phyloP scores from a whole-genome alignment of 64 coral and sea anemone genomes.

The Acropora yongei region DNA sequence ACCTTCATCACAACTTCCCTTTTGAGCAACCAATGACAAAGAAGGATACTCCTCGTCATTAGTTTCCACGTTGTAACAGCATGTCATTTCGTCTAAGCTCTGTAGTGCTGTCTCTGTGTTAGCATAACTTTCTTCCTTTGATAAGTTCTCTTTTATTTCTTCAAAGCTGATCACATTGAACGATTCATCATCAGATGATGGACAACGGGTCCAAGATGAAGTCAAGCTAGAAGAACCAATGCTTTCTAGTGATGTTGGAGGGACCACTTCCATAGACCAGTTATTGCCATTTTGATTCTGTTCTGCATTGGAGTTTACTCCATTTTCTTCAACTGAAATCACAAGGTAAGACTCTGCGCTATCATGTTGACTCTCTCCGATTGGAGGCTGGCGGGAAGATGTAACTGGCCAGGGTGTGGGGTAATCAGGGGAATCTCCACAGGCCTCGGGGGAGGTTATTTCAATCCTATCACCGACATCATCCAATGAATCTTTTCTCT shows the following conservation, averaged over 20 bases:
- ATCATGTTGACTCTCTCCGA: constrained; percentile 36
- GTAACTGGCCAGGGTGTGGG: background rate
- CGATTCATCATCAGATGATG: constrained; percentile 56
- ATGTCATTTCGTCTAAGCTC: constrained; percentile 53
- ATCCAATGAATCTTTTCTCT: constrained; percentile 25
- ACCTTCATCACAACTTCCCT: background rate
- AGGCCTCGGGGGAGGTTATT: background rate
- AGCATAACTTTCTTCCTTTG: constrained; percentile 24
- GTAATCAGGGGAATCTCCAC: background rate
- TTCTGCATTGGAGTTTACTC: background rate
- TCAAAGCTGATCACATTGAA: constrained; percentile 83
- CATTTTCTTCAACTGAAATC: constrained; percentile 21
- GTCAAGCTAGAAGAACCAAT: constrained; percentile 46
- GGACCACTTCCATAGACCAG: constrained; percentile 18
- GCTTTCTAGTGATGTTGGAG: constrained; percentile 15
- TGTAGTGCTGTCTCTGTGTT: background rate
- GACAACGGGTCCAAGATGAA: constrained; percentile 77
- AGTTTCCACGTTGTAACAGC: constrained; percentile 73
- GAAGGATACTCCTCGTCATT: constrained; percentile 38
- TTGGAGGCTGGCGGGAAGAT: constrained; percentile 9
- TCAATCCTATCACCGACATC: constrained; percentile 34
- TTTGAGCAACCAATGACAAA: constrained; percentile 5
- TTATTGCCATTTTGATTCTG: background rate
- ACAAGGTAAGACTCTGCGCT: constrained; percentile 12
- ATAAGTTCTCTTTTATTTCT: constrained; percentile 62